Base-by-base conservation (phyloP, 1,140 invertebrate genomes). In the Panonychus citri region DNA sequence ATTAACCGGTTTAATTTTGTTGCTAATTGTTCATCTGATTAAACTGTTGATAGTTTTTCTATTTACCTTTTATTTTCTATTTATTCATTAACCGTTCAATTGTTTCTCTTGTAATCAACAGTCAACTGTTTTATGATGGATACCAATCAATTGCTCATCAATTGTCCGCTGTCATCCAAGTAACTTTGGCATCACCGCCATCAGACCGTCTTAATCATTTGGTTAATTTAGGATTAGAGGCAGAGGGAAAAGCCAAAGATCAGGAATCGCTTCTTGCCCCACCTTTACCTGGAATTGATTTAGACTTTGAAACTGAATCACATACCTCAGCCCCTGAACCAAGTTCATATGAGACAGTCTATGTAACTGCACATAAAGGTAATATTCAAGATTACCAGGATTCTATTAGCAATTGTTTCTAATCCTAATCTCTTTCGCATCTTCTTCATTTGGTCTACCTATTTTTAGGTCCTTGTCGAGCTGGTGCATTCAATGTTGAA, bases 361-460 rank as follows among this genome's bases (percentile, higher is more conserved):
- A 98, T 69, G 89, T 98, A 1, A 98, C 94, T 5, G 90, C 90
- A 3, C 94, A 99, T 67, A 98, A 98, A 73, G 90, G 84, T 54
- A 54, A 3, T 5, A 24, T 43, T 7, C 7, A 40, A n/a, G n/a
- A n/a, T n/a, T n/a, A n/a, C n/a, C n/a, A n/a, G n/a, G n/a, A n/a
- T n/a, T n/a, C n/a, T n/a, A n/a, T n/a, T n/a, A n/a, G n/a, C n/a
- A n/a, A n/a, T n/a, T n/a, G n/a, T n/a, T n/a, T n/a, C n/a, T n/a
- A n/a, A n/a, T n/a, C n/a, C n/a, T n/a, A n/a, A n/a, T n/a, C n/a
- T n/a, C n/a, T n/a, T n/a, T n/a, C n/a, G n/a, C n/a, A n/a, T n/a
- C n/a, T n/a, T n/a, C n/a, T n/a, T n/a, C n/a, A n/a, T n/a, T n/a
- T n/a, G n/a, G n/a, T 34, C 12, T 12, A 34, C 12, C 30, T 37